Evolutionary conservation across 2,888 invertebrate species (phyloP).

Genomic region (Nymphalis urticae): DNA sequence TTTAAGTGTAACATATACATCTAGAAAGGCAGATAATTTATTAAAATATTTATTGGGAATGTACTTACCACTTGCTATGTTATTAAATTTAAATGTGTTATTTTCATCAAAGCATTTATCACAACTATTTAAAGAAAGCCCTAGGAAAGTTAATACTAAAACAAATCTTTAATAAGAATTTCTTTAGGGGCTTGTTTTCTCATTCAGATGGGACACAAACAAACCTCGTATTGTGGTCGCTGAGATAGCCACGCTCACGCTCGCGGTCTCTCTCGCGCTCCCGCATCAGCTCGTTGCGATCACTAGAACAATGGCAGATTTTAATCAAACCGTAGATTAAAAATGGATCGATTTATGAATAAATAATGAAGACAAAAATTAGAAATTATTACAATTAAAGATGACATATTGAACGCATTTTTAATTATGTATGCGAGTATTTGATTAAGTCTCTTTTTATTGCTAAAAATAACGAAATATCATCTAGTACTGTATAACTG

Average conservation of each 20-base stretch:
- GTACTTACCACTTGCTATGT: no score
- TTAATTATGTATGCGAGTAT: neutral
- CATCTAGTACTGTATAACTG: no score
- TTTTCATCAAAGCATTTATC: no score
- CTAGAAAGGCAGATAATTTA: no score
- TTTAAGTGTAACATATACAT: no score
- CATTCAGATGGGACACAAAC: conserved; percentile 30
- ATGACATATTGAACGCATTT: neutral
- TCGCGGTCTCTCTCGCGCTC: conserved; percentile 89
- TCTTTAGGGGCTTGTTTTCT: neutral
- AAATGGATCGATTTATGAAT: conserved; percentile 30
- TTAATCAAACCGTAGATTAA: conserved; percentile 39
- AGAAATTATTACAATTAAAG: neutral
- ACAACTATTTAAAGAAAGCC: no score
- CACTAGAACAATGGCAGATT: conserved; percentile 74
- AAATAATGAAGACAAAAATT: conserved; percentile 14
- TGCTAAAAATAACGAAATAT: no score
- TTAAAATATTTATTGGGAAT: no score
- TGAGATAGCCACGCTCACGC: conserved; percentile 85
- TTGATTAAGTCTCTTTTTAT: no score
- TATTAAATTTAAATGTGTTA: no score
- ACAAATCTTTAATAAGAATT: neutral
- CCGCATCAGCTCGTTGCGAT: conserved; percentile 91
- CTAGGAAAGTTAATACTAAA: neutral
- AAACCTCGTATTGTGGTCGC: conserved; percentile 90